Evolutionary conservation across 2,888 invertebrate genomes (phyloP), one percentile per base, ranked within the genome.

Genomic region (Sesia apiformis): DNA sequence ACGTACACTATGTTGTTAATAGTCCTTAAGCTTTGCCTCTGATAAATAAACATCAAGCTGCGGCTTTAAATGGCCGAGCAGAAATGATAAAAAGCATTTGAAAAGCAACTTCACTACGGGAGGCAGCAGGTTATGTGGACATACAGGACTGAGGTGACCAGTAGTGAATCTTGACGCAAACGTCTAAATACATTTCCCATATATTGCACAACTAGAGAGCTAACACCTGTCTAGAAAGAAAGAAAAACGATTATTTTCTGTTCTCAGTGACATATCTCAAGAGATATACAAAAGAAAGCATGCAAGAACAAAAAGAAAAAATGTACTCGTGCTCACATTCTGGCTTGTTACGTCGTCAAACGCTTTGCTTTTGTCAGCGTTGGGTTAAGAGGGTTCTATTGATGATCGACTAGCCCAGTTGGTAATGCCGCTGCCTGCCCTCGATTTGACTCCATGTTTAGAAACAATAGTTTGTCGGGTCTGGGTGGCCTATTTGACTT

Each of bases 1-100:
- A 58, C 60, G 59, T 60, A 60, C 61, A 65, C 67, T 66, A 68
- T 63, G 61, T 69, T 65, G 70, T 70, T 75, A 76, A 74, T 78
- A 67, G 72, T 71, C 63, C 59, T 64, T 61, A 56, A 61, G 56
- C 57, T 63, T 57, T 70, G 65, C 65, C 63, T 64, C 69, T 70
- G 67, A 84, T 84, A 75, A 78, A 84, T 84, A 82, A 69, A 81
- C 82, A 84, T 80, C 62, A 69, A 56, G 60, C 56, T 62, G 58
- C 60, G 56, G 61, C 77, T 76, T 60, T 72, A 80, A 75, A 81
- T 74, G 80, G 78, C 61, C 67, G 69, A 65, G 68, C 68, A 62
- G 51, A 51, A 49, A 49, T 42, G 57, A 60, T 61, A 67, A 72
- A 80, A 81, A 82, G 61, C 53, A 58, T 65, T 67, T 63, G 65